Conservation (phyloP, 1,140 invertebrate genomes). For the Drepana arcuata region DNA sequence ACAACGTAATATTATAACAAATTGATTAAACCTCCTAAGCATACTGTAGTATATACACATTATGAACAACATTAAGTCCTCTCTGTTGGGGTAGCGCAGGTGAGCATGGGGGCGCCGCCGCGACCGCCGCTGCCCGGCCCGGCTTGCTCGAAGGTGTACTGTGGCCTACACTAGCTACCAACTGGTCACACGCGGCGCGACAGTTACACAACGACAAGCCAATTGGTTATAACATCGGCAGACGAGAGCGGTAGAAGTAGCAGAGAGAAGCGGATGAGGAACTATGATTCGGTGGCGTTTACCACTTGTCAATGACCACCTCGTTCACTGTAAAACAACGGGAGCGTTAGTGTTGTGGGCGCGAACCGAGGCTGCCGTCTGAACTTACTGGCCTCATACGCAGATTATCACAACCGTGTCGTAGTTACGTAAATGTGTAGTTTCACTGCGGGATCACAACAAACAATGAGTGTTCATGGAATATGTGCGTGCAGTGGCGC, state of each 20-base stretch:
- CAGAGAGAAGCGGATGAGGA: slow-evolving; percentile 64
- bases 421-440: slow-evolving; percentile 62
- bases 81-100: slow-evolving; percentile 47
- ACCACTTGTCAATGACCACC: slow-evolving; percentile 75
- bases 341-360: slow-evolving; percentile 50
- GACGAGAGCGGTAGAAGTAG: slow-evolving; percentile 59
- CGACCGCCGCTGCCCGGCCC: slow-evolving; percentile 14
- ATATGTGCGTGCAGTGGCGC: slow-evolving; percentile 65
- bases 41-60: slow-evolving; percentile 70
- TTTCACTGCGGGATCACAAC: slow-evolving; percentile 69
- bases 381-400: slow-evolving; percentile 57
- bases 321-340: slow-evolving; percentile 76
- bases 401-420: slow-evolving; percentile 66
- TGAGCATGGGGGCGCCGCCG: slow-evolving; percentile 25
- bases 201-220: slow-evolving; percentile 36
- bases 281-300: slow-evolving; percentile 63
- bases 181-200: slow-evolving; percentile 16
- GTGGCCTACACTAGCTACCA: slow-evolving; percentile 8
- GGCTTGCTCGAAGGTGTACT: slow-evolving; percentile 13
- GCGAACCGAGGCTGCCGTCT: slow-evolving; percentile 44
- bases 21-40: slow-evolving; percentile 68
- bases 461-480: slow-evolving; percentile 71
- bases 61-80: slow-evolving; percentile 61
- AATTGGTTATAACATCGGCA: slow-evolving; percentile 41
- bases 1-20: slow-evolving; percentile 69